phyloP scores from a whole-genome alignment of 2,113 vertebrate species.

The Hucho hucho region DNA sequence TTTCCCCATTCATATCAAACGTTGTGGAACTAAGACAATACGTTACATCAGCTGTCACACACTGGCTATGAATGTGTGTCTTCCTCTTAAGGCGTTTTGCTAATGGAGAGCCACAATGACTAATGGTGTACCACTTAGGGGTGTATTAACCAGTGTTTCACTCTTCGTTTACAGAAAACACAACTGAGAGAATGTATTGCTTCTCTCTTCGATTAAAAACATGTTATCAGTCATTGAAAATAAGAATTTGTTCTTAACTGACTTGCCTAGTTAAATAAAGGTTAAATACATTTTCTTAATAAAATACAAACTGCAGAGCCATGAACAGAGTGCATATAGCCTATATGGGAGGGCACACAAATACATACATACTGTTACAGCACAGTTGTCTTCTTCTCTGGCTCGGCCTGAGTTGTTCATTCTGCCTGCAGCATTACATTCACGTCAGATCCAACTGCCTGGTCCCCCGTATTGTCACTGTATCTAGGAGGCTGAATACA shows the following conservation, averaged over 20 bases:
- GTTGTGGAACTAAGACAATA: slow-evolving; percentile 20
- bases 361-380: background rate
- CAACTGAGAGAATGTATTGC: background rate
- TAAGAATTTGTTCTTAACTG: no score
- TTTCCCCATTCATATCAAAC: background rate
- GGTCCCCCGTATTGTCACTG: slow-evolving; percentile 6
- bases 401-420: background rate
- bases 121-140: slow-evolving; percentile 4
- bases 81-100: slow-evolving; percentile 4
- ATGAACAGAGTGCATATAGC: background rate
- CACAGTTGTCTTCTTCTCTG: background rate
- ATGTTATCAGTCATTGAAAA: no score
- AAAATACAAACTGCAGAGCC: background rate
- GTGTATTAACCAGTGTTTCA: slow-evolving; percentile 1
- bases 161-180: slow-evolving; percentile 3
- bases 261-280: no score
- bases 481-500: slow-evolving; percentile 18
- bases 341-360: background rate
- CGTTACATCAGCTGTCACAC: slow-evolving; percentile 25
- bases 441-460: slow-evolving; percentile 3
- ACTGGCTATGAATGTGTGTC: slow-evolving; percentile 9
- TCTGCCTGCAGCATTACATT: background rate
- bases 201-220: slow-evolving; percentile 5
- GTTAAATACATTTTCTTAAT: no score
- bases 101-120: slow-evolving; percentile 15